These are phyloP conservation scores for Sphyrna mokarran DNA, from an alignment of 2,113 vertebrate genomes.

Conservation along the genomic window DNA sequence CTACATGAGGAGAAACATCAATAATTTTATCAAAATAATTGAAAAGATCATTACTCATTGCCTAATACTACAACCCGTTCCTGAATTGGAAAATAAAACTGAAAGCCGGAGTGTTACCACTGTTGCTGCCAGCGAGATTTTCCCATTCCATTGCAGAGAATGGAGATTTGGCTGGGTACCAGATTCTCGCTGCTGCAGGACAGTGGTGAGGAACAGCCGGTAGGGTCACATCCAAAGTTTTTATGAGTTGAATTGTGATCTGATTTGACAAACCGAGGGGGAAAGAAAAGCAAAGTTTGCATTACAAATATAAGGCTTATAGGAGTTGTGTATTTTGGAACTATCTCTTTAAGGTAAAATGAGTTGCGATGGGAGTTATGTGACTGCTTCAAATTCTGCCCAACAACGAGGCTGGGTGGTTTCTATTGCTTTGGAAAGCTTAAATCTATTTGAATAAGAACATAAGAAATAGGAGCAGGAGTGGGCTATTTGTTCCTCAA, in stretches of 20 bases:
- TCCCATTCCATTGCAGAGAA: no score
- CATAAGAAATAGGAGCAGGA: neutral
- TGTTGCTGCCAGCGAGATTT: no score
- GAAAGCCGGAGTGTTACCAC: neutral
- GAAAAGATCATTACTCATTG: neutral
- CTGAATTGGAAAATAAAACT: neutral
- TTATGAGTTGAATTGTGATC: neutral
- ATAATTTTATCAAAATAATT: neutral
- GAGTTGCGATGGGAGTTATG: no score
- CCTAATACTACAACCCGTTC: neutral
- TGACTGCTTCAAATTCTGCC: no score
- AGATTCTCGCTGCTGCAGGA: no score
- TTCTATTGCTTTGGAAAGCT: neutral
- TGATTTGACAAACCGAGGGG: neutral
- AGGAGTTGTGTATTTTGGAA: no score
- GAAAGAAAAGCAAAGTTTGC: neutral
- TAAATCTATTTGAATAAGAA: neutral
- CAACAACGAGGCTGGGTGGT: no score
- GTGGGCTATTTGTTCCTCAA: neutral
- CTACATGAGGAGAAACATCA: neutral
- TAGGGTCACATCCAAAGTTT: neutral
- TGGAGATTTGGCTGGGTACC: no score
- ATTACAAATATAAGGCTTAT: no score
- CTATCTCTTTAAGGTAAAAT: no score
- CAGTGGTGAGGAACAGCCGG: no score